A percentile compares a stretch with the other conserved stretches of the same genome.
phyloP scores from a whole-genome alignment of 2,797 vertebrate species.

The Masticophis lateralis region DNA sequence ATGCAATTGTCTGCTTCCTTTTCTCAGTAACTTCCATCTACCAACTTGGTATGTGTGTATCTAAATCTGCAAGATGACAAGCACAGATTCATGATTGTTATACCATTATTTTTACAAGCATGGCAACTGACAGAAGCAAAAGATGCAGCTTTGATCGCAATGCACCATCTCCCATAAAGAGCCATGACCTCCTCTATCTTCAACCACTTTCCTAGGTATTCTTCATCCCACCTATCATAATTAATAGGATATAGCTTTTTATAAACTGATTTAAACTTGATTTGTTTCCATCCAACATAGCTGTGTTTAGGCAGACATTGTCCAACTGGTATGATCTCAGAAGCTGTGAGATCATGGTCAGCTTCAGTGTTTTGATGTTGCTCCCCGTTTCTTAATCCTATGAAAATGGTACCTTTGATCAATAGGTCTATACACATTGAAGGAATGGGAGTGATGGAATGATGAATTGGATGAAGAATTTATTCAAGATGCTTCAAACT shows the following conservation, averaged over 20 bases:
- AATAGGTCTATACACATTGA: not conserved
- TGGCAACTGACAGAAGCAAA: not conserved
- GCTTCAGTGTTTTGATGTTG: not conserved
- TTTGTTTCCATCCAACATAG: not conserved
- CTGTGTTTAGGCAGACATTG: not conserved
- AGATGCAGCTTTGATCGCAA: not conserved
- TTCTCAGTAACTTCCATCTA: not conserved
- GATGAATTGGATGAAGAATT: not conserved
- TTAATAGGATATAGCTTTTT: not conserved
- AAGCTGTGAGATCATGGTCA: not conserved
- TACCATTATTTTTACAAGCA: not conserved
- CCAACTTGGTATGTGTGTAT: not conserved
- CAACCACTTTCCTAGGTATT: not conserved
- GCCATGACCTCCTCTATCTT: not conserved
- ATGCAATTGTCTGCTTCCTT: not conserved
- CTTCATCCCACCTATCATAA: not conserved
- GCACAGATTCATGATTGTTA: not conserved
- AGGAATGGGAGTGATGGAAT: not conserved
- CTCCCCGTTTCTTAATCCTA: not conserved
- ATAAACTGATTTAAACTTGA: not conserved
- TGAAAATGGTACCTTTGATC: not conserved
- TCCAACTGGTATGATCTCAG: not conserved
- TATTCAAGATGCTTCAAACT: not conserved
- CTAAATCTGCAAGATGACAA: not conserved
- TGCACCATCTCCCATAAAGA: not conserved